Percentiles rank a stretch among this genome's conserved stretches.
These are phyloP conservation scores for Ellobius talpinus DNA, from an alignment of 2,113 vertebrate species.

Conservation along the genomic window DNA sequence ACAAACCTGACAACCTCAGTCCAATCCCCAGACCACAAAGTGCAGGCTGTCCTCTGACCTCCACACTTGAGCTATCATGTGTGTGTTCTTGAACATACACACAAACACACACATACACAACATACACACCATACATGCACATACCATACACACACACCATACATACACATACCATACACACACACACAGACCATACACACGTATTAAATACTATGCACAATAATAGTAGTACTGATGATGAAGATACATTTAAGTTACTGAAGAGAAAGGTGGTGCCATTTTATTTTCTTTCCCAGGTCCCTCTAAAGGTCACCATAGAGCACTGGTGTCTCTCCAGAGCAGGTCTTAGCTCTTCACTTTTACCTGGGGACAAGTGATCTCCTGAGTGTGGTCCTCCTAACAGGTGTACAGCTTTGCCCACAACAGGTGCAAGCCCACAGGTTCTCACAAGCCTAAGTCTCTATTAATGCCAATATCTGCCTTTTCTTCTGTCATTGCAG, in stretches of 20 bases:
- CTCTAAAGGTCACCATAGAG: neutral
- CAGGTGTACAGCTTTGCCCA: neutral
- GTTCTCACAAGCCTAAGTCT: neutral
- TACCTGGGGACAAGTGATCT: neutral
- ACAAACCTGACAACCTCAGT: neutral
- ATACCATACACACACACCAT: neutral
- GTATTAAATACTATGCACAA: neutral
- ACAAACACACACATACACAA: neutral
- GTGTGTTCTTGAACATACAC: neutral
- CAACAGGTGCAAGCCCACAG: too few species aligned
- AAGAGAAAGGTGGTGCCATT: neutral
- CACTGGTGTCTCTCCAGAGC: too few species aligned
- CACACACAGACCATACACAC: neutral
- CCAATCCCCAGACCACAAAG: neutral
- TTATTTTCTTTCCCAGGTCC: neutral
- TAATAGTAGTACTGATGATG: neutral
- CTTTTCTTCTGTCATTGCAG: slow-evolving; percentile 84
- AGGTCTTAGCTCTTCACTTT: too few species aligned
- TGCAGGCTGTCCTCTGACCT: neutral
- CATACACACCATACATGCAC: neutral
- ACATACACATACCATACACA: neutral
- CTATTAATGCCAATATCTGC: neutral
- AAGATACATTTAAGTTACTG: neutral
- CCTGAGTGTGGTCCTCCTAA: too few species aligned
- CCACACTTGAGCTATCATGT: neutral